phyloP scores from a whole-genome alignment of 2,888 invertebrate genomes.

The Plagodis dolabraria region DNA sequence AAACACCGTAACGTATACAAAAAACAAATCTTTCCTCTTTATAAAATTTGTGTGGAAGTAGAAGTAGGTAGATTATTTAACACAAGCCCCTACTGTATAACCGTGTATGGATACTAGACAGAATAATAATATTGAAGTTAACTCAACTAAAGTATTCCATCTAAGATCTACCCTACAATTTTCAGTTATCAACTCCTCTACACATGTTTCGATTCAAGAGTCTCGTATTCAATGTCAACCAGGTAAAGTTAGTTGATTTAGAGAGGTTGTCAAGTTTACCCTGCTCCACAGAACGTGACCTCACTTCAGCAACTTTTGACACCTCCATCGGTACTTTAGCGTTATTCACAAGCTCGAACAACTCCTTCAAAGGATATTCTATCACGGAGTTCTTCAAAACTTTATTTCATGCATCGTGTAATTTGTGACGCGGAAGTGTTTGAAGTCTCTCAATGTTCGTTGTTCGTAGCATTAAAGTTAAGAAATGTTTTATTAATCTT shows the following conservation, averaged over 20 bases:
- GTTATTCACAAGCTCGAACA: constrained; percentile 58
- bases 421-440: constrained; percentile 41
- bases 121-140: no score
- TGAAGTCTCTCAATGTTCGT: constrained; percentile 1
- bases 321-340: constrained; percentile 43
- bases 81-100: no score
- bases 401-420: constrained; percentile 51
- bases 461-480: background rate
- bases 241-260: constrained; percentile 67
- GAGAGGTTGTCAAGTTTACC: constrained; percentile 59
- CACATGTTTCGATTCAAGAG: constrained; percentile 49
- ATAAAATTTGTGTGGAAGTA: no score
- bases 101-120: no score
- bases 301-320: constrained; percentile 45
- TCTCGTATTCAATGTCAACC: constrained; percentile 61
- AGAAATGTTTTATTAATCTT: no score
- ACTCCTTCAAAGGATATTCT: constrained; percentile 59
- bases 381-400: constrained; percentile 52
- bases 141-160: no score
- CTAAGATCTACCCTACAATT: no score
- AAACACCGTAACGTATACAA: no score
- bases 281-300: constrained; percentile 47
- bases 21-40: no score
- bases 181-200: constrained; percentile 15
- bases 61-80: no score